Percentiles rank a stretch among this genome's conserved stretches.
Conservation (phyloP, 2,797 vertebrate species). For the Meda fulgida region DNA sequence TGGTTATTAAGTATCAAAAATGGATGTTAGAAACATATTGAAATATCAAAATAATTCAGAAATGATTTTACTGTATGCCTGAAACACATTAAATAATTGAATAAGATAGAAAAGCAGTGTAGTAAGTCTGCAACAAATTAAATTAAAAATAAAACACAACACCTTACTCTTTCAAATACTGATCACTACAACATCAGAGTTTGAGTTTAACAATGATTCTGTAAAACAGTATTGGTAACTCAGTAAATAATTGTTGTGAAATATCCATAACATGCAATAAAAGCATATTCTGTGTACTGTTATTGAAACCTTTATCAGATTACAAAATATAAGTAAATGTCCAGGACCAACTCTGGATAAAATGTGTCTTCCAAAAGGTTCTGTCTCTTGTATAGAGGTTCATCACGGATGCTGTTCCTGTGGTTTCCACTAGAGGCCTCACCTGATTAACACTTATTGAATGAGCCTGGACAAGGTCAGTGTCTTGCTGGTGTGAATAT, state of each 20-base stretch:
- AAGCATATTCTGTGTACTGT: not conserved
- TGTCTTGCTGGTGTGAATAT: slow-evolving; percentile 35
- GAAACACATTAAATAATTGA: not conserved
- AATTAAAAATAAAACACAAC: not conserved
- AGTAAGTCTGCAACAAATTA: not conserved
- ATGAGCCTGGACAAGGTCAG: slow-evolving; percentile 7
- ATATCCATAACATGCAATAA: not conserved
- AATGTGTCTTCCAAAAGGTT: not conserved
- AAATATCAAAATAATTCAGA: not conserved
- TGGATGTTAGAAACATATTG: too few species aligned
- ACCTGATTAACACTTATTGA: slow-evolving; percentile 1
- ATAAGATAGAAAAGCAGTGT: not conserved
- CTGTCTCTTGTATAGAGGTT: not conserved
- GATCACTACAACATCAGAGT: not conserved
- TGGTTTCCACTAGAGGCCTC: slow-evolving; percentile 16
- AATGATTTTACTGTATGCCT: not conserved
- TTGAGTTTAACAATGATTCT: not conserved
- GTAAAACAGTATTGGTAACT: not conserved
- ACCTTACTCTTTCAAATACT: not conserved
- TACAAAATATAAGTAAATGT: not conserved
- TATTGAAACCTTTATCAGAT: not conserved
- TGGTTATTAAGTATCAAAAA: not conserved
- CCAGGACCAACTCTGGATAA: too few species aligned
- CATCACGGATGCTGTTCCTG: not conserved
- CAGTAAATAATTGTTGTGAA: not conserved